These are phyloP conservation scores for Eupithecia abbreviata DNA, from an alignment of 2,888 invertebrate genomes.

Conservation along the genomic window DNA sequence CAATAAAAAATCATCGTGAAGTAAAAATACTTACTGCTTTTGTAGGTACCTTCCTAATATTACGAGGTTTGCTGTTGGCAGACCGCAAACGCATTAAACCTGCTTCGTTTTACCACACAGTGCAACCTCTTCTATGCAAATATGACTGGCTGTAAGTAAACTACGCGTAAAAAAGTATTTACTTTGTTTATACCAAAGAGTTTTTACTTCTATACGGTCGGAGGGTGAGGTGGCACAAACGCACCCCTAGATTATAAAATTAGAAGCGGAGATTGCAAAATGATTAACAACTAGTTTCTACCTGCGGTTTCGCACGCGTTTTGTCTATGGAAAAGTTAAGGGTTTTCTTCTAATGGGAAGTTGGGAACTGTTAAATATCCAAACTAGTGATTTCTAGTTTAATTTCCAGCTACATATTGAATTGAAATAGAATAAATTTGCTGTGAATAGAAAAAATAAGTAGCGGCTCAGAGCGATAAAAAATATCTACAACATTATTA, in stretches of 20 bases:
- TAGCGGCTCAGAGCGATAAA: background rate
- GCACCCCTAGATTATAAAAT: slow-evolving; percentile 45
- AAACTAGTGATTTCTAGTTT: no score
- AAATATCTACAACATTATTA: background rate
- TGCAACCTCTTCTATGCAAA: slow-evolving; percentile 1
- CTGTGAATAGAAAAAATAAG: background rate
- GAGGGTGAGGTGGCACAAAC: slow-evolving; percentile 45
- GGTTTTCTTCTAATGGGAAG: no score
- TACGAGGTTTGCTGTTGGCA: background rate
- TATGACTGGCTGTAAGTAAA: background rate
- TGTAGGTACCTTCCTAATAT: background rate
- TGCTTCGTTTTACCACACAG: slow-evolving; percentile 22
- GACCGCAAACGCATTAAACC: slow-evolving; percentile 15
- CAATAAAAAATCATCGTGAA: background rate
- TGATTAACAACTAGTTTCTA: slow-evolving; percentile 18
- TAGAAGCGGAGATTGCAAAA: slow-evolving; percentile 56
- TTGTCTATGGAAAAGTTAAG: background rate
- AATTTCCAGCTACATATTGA: slow-evolving; percentile 7
- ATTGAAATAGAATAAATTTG: background rate
- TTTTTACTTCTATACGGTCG: slow-evolving; percentile 35
- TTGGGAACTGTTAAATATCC: no score
- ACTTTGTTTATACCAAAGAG: background rate
- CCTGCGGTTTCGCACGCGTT: no score
- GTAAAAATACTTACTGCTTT: background rate
- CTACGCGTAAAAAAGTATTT: background rate